phyloP scores from a whole-genome alignment of 2,797 vertebrate species.

The Pteronotus mesoamericanus region DNA sequence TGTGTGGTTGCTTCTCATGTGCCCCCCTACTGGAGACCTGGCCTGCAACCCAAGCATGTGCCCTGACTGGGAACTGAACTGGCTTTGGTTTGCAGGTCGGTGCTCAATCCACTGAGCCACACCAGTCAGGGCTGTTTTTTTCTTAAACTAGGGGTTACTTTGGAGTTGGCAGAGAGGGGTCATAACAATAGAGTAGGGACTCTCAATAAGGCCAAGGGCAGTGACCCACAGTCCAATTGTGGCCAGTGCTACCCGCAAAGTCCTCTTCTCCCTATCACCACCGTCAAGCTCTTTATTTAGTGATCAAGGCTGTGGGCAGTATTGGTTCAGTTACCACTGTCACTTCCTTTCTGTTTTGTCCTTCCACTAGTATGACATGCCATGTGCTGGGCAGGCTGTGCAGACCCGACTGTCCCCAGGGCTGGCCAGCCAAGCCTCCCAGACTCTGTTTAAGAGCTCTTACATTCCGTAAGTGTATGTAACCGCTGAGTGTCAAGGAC shows the following conservation, averaged over 20 bases:
- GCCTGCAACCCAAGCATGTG: too few relatives aligned
- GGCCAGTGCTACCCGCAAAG: not conserved
- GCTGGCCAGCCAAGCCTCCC: not conserved
- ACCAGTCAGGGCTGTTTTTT: too few relatives aligned
- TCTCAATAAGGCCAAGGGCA: not conserved
- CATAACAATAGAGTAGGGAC: not conserved
- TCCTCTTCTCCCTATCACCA: not conserved
- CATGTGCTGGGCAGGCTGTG: not conserved
- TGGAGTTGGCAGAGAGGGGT: not conserved
- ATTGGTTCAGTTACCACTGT: not conserved
- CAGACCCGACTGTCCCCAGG: not conserved
- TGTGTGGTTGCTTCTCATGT: too few relatives aligned
- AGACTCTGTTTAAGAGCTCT: not conserved
- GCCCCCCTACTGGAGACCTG: too few relatives aligned
- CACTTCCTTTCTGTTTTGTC: not conserved
- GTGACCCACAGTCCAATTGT: not conserved
- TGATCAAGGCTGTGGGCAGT: not conserved
- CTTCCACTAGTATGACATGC: not conserved
- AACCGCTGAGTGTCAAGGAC: not conserved
- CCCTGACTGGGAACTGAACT: too few relatives aligned
- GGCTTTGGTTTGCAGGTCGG: too few relatives aligned
- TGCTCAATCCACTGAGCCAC: too few relatives aligned
- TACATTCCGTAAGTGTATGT: not conserved
- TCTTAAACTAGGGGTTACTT: not conserved
- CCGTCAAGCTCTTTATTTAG: not conserved